Conservation (phyloP, 1,140 invertebrate species). For the Aphidius ervi region DNA sequence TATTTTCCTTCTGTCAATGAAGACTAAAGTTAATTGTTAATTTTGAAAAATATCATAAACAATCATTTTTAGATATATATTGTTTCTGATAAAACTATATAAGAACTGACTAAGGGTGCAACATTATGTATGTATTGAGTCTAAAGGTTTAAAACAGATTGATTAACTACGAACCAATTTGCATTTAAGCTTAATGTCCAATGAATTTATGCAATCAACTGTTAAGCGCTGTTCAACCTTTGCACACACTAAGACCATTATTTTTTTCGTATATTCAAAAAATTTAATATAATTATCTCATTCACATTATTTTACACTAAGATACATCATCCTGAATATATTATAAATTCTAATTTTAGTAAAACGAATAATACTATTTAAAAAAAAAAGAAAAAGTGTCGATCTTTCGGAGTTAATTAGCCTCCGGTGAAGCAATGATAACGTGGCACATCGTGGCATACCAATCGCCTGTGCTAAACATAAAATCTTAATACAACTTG, state of each 20-base stretch:
- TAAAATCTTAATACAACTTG: background rate
- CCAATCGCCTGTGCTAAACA: constrained; percentile 26
- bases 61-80: constrained; percentile 23
- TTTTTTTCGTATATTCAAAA: background rate
- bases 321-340: background rate
- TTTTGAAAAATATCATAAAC: background rate
- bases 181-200: constrained; percentile 51
- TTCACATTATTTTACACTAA: too few species aligned
- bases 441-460: constrained; percentile 42
- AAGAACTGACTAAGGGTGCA: constrained; percentile 11
- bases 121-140: constrained; percentile 23
- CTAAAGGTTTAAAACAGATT: constrained; percentile 27
- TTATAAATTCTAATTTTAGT: background rate
- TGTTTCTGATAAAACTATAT: constrained; percentile 7
- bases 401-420: constrained; percentile 41
- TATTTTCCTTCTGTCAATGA: too few species aligned
- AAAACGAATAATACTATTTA: background rate
- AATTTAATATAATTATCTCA: too few species aligned
- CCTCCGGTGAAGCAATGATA: constrained; percentile 39
- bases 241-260: constrained; percentile 35
- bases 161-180: constrained; percentile 38
- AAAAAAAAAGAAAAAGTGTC: background rate
- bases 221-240: constrained; percentile 18
- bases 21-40: too few species aligned
- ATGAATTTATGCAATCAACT: constrained; percentile 42